Evolutionary conservation across 2,113 vertebrate genomes (phyloP), one percentile per base, ranked within the genome.

Genomic region (Saccopteryx leptura): DNA sequence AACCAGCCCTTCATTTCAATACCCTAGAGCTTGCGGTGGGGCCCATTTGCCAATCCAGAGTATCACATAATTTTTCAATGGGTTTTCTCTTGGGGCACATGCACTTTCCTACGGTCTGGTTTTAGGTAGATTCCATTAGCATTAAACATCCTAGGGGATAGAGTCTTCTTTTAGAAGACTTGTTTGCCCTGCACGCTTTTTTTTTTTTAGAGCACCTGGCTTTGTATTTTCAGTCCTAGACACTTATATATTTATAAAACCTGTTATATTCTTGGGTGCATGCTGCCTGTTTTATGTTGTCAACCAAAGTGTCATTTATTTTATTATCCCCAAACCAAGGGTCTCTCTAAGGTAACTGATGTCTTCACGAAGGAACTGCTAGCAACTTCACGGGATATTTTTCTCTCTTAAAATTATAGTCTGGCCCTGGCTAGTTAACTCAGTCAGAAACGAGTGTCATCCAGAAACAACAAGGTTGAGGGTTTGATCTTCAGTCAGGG

Each of bases 181-280:
- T 54, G 54, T 9, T 86, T 4, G 2, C 6, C 8, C 4, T 56
- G 48, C 2, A 4, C 69, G 48, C 50, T 23, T 7, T 95, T 74
- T 91, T 76, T 23, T 7, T 95, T 74, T 91, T 76, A 63, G 52
- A 75, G 63, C 12, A 91, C 18, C 4, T 86, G 56, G 18, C 23
- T 91, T 95, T 93, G 28, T 69, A 69, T 65, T 85, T 88, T 79
- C 69, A 94, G 24, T 74, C n/a, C 39, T 79, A 74, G 56, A 78
- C 18, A 78, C 46, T 52, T 85, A 50, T 1, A 14, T 2, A 10
- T 76, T 48, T 94, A 7, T 12, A 12, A 65, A 93, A 85, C 50
- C 7, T 95, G 24, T 3, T 66, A 1, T 84, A 88, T 33, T 76
- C 21, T 71, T 65, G 18, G 23, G 1, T 95, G 5, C 4, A 58